phyloP scores from a whole-genome alignment of 2,113 vertebrate species.

The western clawed frog (Xenopus tropicalis) region UCB_Xtro_10.0 CM004448.2:32066501-32067000 shows the following conservation, averaged over 20 bases:
- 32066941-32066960: too few relatives aligned
- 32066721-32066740: slow-evolving; percentile 9
- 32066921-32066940: too few relatives aligned
- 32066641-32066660: slow-evolving; percentile 13
- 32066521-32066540: slow-evolving; percentile 30
- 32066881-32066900: background rate
- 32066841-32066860: background rate
- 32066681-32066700: slow-evolving; percentile 10
- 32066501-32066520: slow-evolving; percentile 10
- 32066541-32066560: slow-evolving; percentile 24
- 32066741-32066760: background rate
- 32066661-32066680: slow-evolving; percentile 2
- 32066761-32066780: background rate
- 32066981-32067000: too few relatives aligned
- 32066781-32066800: background rate
- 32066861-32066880: background rate
- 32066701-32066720: slow-evolving; percentile 2
- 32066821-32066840: background rate
- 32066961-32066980: too few relatives aligned
- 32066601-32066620: slow-evolving; percentile 13
- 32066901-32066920: too few relatives aligned
- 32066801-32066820: too few relatives aligned
- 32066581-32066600: slow-evolving; percentile 30
- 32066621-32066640: slow-evolving; percentile 6
- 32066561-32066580: slow-evolving; percentile 23